Evolutionary conservation across 2,888 invertebrate genomes (phyloP), one percentile per base, ranked within the genome.

Genomic region (Melinopterus prodromus): DNA sequence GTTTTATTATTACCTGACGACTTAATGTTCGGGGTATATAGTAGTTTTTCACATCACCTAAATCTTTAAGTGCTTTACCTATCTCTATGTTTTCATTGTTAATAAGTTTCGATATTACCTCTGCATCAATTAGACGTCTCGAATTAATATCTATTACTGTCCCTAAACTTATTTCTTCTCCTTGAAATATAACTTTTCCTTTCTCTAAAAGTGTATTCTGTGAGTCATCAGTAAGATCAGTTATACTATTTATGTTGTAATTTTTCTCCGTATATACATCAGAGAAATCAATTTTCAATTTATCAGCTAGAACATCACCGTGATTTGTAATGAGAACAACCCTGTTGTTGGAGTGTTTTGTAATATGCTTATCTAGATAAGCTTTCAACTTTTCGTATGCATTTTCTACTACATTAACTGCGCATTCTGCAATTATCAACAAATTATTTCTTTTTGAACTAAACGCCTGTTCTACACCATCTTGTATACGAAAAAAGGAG

Each of bases 21-120:
- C 5, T 71, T n/a, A 71, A 9, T 16, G 9, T 71, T 71, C 71
- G 71, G 53, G 38, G 53, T n/a, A 77, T 37, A 77, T 77, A 77
- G 69, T 77, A 69, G 9, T 76, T 6, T 76, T 76, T 38, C 14
- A 76, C n/a, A 6, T 37, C 76, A 36, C 69, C 69, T 77, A 53
- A 77, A 53, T 53, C 53, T 3, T n/a, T 3, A 77, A 53, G 77
- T 69, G 53, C 38, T 16, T 77, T 69, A 16, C 77, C 77, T 77
- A 77, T 77, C 16, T 77, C 16, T 6, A 77, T 77, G 2, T 14
- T 16, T 9, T 38, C 26, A 77, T 9, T 5, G 26, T 7, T 53
- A 77, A 77, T 77, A 38, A 77, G 69, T 12, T 77, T 69, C 38
- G 53, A 69, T n/a, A 77, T 53, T 6, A 77, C 26, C 53, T 77